Evolutionary conservation across 2,797 vertebrate genomes (phyloP).

Genomic region (Pseudocheirus occidentalis): DNA sequence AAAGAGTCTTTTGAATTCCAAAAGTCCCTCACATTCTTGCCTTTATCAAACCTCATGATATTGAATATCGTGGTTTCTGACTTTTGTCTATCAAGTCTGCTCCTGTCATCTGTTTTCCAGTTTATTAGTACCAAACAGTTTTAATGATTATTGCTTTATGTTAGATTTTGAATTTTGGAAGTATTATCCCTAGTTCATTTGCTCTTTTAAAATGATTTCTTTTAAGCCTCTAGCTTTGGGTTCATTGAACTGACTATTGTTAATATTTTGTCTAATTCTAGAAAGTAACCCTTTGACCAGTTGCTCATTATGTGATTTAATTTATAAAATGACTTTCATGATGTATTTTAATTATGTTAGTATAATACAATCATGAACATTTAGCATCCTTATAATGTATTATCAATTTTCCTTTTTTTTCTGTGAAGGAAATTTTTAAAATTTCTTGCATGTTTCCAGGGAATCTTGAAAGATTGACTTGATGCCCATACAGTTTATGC

Average conservation of each 20-base stretch:
- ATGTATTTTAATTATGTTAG: neutral
- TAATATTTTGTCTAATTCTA: neutral
- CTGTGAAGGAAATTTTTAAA: neutral
- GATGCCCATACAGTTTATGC: neutral
- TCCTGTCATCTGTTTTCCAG: too few relatives aligned
- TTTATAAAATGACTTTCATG: neutral
- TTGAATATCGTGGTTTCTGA: too few relatives aligned
- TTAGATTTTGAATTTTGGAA: too few relatives aligned
- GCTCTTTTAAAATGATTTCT: too few relatives aligned
- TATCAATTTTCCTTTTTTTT: neutral
- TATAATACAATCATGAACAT: neutral
- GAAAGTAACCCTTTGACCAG: neutral
- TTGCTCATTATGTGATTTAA: neutral
- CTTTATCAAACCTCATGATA: too few relatives aligned
- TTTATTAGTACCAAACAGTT: too few relatives aligned
- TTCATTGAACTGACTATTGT: neutral
- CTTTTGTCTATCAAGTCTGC: too few relatives aligned
- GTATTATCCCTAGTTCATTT: too few relatives aligned
- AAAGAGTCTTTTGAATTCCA: too few relatives aligned
- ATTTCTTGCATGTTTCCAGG: neutral
- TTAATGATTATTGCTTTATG: too few relatives aligned
- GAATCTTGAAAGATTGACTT: neutral
- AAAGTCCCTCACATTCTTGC: too few relatives aligned
- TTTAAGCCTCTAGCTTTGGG: neutral
- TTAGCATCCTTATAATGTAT: neutral